Conservation (phyloP, 1,140 invertebrate species). For the Panonychus citri region DNA sequence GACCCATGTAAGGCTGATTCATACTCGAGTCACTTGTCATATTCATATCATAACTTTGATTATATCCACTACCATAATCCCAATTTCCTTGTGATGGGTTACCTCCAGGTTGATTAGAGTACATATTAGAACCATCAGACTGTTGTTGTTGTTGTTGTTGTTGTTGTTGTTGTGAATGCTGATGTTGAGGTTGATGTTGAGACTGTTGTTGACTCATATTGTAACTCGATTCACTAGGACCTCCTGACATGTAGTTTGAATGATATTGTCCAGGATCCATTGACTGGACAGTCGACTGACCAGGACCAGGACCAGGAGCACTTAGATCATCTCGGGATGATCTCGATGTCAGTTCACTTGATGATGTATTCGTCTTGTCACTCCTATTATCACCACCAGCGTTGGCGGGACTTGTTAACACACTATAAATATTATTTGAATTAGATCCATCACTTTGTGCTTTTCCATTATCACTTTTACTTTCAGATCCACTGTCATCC, state of each 20-base stretch:
- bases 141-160: background rate
- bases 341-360: background rate
- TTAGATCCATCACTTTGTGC: background rate
- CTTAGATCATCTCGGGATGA: background rate
- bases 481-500: background rate
- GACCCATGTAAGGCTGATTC: background rate
- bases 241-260: background rate
- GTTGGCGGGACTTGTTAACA: background rate
- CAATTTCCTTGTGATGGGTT: background rate
- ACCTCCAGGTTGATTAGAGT: background rate
- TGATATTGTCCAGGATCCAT: background rate
- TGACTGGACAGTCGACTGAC: background rate
- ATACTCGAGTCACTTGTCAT: background rate
- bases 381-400: background rate
- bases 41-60: background rate
- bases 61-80: constrained; percentile 1
- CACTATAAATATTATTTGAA: background rate
- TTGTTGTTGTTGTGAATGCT: constrained; percentile 1
- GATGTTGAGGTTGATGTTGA: background rate
- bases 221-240: background rate
- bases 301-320: background rate
- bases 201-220: background rate
- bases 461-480: background rate
- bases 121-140: no score
- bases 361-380: background rate